A percentile compares a stretch with the other conserved stretches of the same genome.
Evolutionary conservation across 2,797 vertebrate genomes (phyloP).

Genomic region (Alosa sapidissima): DNA sequence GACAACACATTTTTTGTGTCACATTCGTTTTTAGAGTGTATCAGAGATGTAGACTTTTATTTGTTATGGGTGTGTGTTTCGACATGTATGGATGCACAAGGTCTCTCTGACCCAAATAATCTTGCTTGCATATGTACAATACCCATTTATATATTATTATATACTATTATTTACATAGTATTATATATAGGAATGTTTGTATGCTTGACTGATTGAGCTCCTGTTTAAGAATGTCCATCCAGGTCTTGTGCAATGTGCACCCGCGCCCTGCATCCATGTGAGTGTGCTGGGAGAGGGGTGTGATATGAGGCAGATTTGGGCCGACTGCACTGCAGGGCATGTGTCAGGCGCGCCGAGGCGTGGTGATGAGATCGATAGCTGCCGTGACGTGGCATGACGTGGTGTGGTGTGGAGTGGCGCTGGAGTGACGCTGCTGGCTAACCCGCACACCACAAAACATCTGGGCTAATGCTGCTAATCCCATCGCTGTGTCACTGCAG

Average conservation of each 20-base stretch:
- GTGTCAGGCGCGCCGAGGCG: neutral
- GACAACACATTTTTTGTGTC: no score
- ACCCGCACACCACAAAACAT: conserved; percentile 33
- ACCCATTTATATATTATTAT: no score
- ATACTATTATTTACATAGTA: no score
- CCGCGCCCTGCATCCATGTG: no score
- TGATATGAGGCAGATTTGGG: neutral
- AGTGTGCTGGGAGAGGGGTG: neutral
- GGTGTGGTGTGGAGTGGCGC: neutral
- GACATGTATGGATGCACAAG: no score
- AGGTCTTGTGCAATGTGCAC: no score
- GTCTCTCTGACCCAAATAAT: no score
- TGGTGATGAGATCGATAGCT: neutral
- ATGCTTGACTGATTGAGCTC: no score
- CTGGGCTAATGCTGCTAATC: conserved; percentile 39
- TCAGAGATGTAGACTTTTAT: no score
- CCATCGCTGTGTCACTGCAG: conserved; percentile 23
- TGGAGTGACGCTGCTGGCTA: conserved; percentile 8
- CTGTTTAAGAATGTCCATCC: no score
- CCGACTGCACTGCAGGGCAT: neutral
- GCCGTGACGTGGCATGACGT: neutral
- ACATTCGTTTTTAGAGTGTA: no score
- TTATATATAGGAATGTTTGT: no score
- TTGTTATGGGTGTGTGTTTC: neutral
- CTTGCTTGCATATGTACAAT: neutral